Conservation (phyloP, 2,888 invertebrate genomes). For the Acrobasis repandana region DNA sequence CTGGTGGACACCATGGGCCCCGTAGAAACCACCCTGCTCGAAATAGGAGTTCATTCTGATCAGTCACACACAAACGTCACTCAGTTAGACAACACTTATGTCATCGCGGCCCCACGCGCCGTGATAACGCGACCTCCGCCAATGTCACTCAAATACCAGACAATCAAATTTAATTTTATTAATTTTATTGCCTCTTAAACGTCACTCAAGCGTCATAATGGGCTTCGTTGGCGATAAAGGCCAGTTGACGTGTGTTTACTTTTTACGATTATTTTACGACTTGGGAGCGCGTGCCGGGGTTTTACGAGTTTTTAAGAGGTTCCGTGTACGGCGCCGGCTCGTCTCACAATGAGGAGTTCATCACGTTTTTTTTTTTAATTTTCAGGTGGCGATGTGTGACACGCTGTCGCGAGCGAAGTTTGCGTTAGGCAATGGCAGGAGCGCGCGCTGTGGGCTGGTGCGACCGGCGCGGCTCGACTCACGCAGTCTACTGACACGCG, state of each 20-base stretch:
- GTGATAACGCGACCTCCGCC: conserved; percentile 79
- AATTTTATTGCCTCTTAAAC: conserved; percentile 82
- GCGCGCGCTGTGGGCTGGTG: conserved; percentile 64
- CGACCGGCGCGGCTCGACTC: conserved; percentile 85
- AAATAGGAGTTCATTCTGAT: conserved; percentile 96
- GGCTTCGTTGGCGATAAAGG: conserved; percentile 78
- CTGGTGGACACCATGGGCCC: conserved; percentile 92
- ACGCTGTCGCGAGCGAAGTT: conserved; percentile 73
- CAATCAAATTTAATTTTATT: conserved; percentile 77
- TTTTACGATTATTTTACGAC: conserved; percentile 83
- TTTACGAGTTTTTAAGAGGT: conserved; percentile 80
- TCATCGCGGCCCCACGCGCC: conserved; percentile 76
- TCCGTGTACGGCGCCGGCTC: conserved; percentile 59
- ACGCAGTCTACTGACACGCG: conserved; percentile 86
- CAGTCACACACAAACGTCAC: conserved; percentile 76
- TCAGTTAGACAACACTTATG: conserved; percentile 75
- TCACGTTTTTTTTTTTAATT: conserved; percentile 43
- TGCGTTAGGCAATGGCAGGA: conserved; percentile 66
- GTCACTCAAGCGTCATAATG: conserved; percentile 82
- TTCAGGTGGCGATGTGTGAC: conserved; percentile 52
- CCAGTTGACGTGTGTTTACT: conserved; percentile 80
- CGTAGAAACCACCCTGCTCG: conserved; percentile 97
- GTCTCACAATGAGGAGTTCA: conserved; percentile 51
- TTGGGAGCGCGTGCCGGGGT: conserved; percentile 76
- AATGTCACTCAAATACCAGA: conserved; percentile 72